A percentile compares a stretch with the other conserved stretches of the same genome.
These are phyloP conservation scores for Mechanitis mazaeus DNA, from an alignment of 2,888 invertebrate species.

Conservation along the genomic window DNA sequence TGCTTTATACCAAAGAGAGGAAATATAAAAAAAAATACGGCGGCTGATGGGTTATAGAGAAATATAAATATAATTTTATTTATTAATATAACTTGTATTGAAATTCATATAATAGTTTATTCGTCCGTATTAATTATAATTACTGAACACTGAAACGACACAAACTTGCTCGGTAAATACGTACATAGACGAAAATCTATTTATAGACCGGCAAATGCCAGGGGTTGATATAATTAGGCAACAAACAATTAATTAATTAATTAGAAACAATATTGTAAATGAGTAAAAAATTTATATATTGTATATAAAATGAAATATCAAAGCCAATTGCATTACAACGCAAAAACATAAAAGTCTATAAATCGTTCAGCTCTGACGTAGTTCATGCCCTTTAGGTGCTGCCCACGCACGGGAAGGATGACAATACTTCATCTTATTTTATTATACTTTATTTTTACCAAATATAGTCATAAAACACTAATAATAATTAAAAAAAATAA, in stretches of 20 bases:
- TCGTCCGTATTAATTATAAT: too few relatives aligned
- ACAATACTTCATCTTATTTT: slow-evolving; percentile 23
- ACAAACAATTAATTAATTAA: not conserved
- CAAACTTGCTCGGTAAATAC: not conserved
- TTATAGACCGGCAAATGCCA: slow-evolving; percentile 15
- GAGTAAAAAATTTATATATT: not conserved
- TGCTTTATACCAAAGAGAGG: too few relatives aligned
- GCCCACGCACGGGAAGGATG: slow-evolving; percentile 47
- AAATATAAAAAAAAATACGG: too few relatives aligned
- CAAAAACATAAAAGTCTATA: slow-evolving; percentile 22
- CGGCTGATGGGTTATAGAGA: too few relatives aligned
- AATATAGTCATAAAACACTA: not conserved
- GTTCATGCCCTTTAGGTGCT: slow-evolving; percentile 57
- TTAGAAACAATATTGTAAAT: not conserved
- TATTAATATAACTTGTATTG: too few relatives aligned
- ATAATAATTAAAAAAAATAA: not conserved
- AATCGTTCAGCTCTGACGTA: slow-evolving; percentile 50
- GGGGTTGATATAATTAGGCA: not conserved
- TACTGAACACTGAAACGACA: too few relatives aligned
- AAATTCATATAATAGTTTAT: too few relatives aligned
- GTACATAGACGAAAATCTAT: slow-evolving; percentile 15
- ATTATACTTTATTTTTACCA: not conserved
- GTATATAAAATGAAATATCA: not conserved
- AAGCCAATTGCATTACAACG: slow-evolving; percentile 10
- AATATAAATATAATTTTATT: too few relatives aligned